phyloP scores from a whole-genome alignment of 2,888 invertebrate species.

The Drosophila antonietae region DNA sequence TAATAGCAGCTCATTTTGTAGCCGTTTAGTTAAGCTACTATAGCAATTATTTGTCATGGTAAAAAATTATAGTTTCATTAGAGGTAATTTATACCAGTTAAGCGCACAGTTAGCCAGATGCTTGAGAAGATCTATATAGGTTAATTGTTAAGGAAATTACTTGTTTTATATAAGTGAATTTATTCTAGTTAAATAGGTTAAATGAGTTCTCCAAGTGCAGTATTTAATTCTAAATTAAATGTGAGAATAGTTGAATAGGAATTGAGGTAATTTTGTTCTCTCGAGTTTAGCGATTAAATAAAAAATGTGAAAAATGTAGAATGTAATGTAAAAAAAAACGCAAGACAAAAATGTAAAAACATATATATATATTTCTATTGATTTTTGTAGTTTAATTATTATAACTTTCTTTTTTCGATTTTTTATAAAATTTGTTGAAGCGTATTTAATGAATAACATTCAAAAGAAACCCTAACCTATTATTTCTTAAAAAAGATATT shows the following conservation, averaged over 20 bases:
- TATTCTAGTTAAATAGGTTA: background rate
- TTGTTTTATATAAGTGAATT: background rate
- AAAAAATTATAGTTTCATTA: constrained; percentile 2
- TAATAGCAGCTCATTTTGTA: background rate
- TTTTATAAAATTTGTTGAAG: too few relatives aligned
- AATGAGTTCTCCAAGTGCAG: background rate
- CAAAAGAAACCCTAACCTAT: too few relatives aligned
- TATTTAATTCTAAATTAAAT: background rate
- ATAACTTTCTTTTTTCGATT: too few relatives aligned
- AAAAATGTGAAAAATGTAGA: background rate
- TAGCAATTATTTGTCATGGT: background rate
- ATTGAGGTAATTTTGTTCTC: background rate
- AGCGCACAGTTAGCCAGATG: background rate
- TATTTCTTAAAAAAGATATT: too few relatives aligned
- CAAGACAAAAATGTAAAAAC: too few relatives aligned
- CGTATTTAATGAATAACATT: too few relatives aligned
- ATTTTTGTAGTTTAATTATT: too few relatives aligned
- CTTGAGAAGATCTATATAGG: background rate
- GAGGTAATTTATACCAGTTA: background rate
- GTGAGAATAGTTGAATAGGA: background rate
- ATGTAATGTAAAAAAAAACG: too few relatives aligned
- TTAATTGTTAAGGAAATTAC: constrained; percentile 1
- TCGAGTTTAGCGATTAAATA: background rate
- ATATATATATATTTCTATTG: too few relatives aligned
- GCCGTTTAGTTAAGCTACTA: background rate